These are phyloP conservation scores for Flexamia atlantica DNA, from an alignment of 2,888 invertebrate species.

Conservation along the genomic window DNA sequence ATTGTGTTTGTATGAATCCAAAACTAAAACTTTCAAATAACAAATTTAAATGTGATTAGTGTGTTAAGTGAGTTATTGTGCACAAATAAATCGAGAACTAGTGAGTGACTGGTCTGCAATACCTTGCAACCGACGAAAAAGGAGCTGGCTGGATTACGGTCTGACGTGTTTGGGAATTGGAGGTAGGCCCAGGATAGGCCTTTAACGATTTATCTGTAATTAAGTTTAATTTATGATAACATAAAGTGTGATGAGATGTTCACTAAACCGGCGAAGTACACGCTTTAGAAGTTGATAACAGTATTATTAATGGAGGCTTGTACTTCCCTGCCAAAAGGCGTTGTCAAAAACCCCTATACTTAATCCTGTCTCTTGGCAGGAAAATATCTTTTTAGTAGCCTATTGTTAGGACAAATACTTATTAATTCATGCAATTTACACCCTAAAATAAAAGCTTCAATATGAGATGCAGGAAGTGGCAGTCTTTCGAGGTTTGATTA, in stretches of 20 bases:
- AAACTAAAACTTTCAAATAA: constrained; percentile 58
- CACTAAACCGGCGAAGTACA: background rate
- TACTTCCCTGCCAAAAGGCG: constrained; percentile 27
- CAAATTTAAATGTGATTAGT: constrained; percentile 67
- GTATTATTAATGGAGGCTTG: constrained; percentile 28
- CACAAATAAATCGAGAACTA: constrained; percentile 50
- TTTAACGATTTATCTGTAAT: background rate
- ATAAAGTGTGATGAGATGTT: background rate
- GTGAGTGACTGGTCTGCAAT: constrained; percentile 65
- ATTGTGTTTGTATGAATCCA: constrained; percentile 65
- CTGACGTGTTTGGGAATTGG: constrained; percentile 66
- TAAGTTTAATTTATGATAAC: background rate
- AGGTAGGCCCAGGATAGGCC: constrained; percentile 62
- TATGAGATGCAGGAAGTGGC: too few species aligned
- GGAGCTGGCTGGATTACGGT: constrained; percentile 68
- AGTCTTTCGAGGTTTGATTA: too few species aligned
- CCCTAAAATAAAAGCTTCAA: too few species aligned
- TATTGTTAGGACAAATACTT: too few species aligned
- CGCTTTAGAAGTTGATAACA: constrained; percentile 3
- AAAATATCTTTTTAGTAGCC: too few species aligned
- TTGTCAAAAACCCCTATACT: constrained; percentile 18
- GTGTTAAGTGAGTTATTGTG: constrained; percentile 54
- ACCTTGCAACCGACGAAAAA: constrained; percentile 65
- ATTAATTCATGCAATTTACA: too few species aligned
- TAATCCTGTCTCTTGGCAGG: background rate